A percentile compares a stretch with the other conserved stretches of the same genome.
phyloP scores from a whole-genome alignment of 2,113 vertebrate genomes.

The Apteryx owenii region DNA sequence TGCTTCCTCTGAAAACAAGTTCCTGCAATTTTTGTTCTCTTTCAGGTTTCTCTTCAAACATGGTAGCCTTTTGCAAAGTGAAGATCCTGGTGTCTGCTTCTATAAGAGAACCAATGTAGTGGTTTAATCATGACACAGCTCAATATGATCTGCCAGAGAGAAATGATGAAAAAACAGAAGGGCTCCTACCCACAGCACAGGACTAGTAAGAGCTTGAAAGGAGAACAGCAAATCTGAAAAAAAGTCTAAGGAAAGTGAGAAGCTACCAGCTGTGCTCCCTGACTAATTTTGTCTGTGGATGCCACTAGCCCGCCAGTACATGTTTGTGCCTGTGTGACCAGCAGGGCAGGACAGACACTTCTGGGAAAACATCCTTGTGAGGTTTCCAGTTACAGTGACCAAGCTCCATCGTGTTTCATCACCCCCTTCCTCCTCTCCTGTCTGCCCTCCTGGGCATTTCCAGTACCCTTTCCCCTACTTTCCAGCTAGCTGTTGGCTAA shows the following conservation, averaged over 20 bases:
- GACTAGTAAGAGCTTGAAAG: background rate
- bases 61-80: rapidly evolving
- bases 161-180: background rate
- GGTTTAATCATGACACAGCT: background rate
- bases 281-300: background rate
- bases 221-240: background rate
- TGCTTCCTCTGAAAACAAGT: background rate
- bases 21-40: rapidly evolving
- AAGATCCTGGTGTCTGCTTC: background rate
- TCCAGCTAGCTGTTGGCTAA: background rate
- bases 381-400: background rate
- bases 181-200: background rate
- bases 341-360: background rate
- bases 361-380: background rate
- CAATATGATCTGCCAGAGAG: background rate
- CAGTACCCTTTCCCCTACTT: background rate
- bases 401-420: background rate
- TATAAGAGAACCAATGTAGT: background rate
- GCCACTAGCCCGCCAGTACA: background rate
- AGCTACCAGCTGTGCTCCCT: background rate
- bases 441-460: background rate
- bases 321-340: background rate
- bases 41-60: rapidly evolving
- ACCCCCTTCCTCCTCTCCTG: background rate
- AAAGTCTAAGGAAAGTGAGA: background rate